A percentile compares a stretch with the other conserved stretches of the same genome.
These are phyloP conservation scores for Mesochorus sp. DNA, from an alignment of 2,888 invertebrate species.

Conservation along the genomic window DNA sequence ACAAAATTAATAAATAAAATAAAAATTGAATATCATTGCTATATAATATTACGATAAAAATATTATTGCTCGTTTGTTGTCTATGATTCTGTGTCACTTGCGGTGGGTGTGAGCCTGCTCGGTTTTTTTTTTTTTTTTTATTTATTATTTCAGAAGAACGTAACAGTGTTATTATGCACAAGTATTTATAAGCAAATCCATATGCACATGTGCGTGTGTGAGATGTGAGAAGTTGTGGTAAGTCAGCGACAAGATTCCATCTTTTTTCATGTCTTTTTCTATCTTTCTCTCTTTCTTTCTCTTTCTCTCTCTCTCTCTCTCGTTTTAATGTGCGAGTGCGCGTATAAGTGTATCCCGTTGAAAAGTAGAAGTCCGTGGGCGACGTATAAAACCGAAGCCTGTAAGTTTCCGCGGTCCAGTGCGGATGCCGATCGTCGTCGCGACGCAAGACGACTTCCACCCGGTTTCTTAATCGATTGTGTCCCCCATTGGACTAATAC, in stretches of 20 bases:
- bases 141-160: too few species aligned
- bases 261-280: conserved; percentile 32
- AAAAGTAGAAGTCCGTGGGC: conserved; percentile 74
- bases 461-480: conserved; percentile 46
- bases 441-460: conserved; percentile 63
- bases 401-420: conserved; percentile 76
- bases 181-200: too few species aligned
- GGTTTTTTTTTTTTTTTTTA: too few species aligned
- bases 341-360: conserved; percentile 45
- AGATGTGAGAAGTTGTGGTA: neutral
- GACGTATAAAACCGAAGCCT: conserved; percentile 79
- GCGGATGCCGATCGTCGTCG: conserved; percentile 68
- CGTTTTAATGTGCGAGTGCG: conserved; percentile 28
- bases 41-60: too few species aligned
- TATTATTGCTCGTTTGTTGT: too few species aligned
- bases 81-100: too few species aligned
- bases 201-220: neutral
- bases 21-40: too few species aligned
- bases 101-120: too few species aligned
- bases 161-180: too few species aligned
- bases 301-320: conserved; percentile 21
- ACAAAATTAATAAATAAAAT: too few species aligned
- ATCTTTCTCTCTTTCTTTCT: conserved; percentile 25
- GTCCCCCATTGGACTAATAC: neutral
- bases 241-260: neutral